These are phyloP conservation scores for Mayetiola destructor DNA, from an alignment of 2,888 invertebrate species.

Conservation along the genomic window DNA sequence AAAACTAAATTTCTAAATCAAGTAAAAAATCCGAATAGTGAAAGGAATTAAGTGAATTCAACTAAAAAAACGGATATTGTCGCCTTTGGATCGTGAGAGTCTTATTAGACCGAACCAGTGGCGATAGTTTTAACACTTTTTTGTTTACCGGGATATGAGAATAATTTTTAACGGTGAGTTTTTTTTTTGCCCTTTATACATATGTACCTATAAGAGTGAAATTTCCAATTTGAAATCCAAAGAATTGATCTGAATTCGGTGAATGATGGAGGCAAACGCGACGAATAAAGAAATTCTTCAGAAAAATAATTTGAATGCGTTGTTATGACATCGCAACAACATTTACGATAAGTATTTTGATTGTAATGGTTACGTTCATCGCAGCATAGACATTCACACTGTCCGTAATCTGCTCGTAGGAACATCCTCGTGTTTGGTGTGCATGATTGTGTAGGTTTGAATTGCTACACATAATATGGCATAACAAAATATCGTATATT, in stretches of 20 bases:
- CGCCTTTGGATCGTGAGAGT: constrained; percentile 10
- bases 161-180: neutral
- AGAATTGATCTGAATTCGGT: neutral
- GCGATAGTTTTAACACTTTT: neutral
- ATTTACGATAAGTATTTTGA: neutral
- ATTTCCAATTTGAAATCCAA: no score
- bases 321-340: constrained; percentile 9
- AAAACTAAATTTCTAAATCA: no score
- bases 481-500: no score
- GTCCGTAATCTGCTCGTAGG: neutral
- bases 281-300: neutral
- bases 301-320: neutral
- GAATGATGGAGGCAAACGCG: neutral
- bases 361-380: constrained; percentile 7
- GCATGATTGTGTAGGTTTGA: no score
- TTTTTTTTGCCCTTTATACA: neutral
- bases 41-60: no score
- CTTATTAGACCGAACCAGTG: neutral
- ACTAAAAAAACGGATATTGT: no score
- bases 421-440: no score
- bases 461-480: no score
- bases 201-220: neutral
- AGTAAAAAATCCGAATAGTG: no score
- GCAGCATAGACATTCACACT: neutral
- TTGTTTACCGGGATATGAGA: neutral